These are phyloP conservation scores for Oreochromis mossambicus DNA, from an alignment of 2,797 vertebrate species.

Conservation along the genomic window DNA sequence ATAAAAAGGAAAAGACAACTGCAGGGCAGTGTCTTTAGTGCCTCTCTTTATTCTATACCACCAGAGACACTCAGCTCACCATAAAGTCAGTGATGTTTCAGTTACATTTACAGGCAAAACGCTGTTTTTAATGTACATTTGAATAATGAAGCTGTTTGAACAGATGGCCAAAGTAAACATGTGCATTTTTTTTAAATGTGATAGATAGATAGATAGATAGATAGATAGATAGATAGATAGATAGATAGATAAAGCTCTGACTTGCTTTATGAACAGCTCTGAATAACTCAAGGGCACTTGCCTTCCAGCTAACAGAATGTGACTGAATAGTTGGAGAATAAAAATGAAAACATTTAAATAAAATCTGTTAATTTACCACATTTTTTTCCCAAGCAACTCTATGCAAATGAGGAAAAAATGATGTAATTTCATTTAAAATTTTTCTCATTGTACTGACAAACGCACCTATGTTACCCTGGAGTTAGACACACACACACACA, in stretches of 20 bases:
- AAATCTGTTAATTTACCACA: background rate
- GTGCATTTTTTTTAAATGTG: background rate
- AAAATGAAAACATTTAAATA: background rate
- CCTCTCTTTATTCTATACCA: conserved; percentile 32
- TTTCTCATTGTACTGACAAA: background rate
- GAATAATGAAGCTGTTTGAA: background rate
- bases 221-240: conserved; percentile 2
- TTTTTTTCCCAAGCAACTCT: background rate
- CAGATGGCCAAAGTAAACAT: background rate
- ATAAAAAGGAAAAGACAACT: background rate
- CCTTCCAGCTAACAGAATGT: background rate
- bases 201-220: background rate
- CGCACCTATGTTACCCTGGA: background rate
- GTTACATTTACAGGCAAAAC: background rate
- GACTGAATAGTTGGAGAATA: conserved; percentile 10
- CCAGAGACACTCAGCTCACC: conserved; percentile 31
- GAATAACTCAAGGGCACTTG: conserved; percentile 26
- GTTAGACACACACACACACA: background rate
- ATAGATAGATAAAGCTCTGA: background rate
- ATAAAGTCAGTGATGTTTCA: conserved; percentile 16
- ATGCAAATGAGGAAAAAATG: background rate
- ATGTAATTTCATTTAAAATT: background rate
- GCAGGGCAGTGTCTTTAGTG: conserved; percentile 31
- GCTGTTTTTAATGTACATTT: background rate
- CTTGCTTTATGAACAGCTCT: conserved; percentile 1